Percentiles rank a stretch among this genome's conserved stretches.
Evolutionary conservation across 2,888 invertebrate genomes (phyloP).

Genomic region (Agrochola circellaris): DNA sequence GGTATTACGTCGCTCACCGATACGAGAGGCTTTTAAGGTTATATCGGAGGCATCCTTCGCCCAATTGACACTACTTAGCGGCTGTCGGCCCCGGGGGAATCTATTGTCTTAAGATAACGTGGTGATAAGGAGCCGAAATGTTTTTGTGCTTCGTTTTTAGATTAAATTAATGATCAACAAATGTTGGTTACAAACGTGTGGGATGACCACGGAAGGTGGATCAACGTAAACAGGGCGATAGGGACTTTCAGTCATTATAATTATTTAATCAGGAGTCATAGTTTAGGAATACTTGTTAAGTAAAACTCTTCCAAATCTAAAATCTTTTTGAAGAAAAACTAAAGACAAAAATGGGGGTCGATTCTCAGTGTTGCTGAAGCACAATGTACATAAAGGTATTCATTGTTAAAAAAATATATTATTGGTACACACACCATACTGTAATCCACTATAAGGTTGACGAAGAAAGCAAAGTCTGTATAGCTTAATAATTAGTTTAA

Average conservation of each 20-base stretch:
- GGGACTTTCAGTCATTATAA: not conserved
- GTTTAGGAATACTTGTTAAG: not conserved
- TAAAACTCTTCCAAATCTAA: not conserved
- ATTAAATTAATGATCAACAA: conserved; percentile 16
- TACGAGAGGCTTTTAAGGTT: conserved; percentile 63
- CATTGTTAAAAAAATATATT: not conserved
- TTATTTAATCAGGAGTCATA: not conserved
- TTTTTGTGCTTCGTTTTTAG: not conserved
- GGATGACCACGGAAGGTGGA: not conserved
- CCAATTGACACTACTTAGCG: conserved; percentile 63
- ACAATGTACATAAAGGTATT: not conserved
- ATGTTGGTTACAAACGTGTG: conserved; percentile 4
- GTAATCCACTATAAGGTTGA: no score
- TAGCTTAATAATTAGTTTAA: no score
- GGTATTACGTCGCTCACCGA: conserved; percentile 18
- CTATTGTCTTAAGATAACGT: conserved; percentile 59
- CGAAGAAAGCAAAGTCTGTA: no score
- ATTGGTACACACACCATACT: no score
- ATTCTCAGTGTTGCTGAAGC: not conserved
- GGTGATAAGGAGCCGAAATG: conserved; percentile 10
- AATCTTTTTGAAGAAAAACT: not conserved
- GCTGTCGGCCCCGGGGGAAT: conserved; percentile 47
- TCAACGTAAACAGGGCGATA: no score
- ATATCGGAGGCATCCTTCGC: conserved; percentile 46
- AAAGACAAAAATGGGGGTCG: not conserved